phyloP scores from a whole-genome alignment of 2,888 invertebrate genomes.

The Ochropleura plecta region DNA sequence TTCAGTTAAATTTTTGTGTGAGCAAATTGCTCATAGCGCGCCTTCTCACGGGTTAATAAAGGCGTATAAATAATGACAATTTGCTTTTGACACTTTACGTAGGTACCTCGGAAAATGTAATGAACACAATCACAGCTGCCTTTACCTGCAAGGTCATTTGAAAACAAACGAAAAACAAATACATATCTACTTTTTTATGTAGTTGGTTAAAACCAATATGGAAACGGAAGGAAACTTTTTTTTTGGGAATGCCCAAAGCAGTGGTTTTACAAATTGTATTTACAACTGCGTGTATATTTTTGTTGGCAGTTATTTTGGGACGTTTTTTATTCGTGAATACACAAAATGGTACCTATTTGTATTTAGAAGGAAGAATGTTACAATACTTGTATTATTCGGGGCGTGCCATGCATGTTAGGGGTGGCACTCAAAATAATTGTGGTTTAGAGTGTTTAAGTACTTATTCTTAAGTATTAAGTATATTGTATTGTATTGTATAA shows the following conservation, averaged over 20 bases:
- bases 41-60: too few relatives aligned
- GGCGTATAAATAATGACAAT: slow-evolving; percentile 27
- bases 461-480: too few relatives aligned
- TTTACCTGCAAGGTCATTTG: slow-evolving; percentile 23
- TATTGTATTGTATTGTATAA: too few relatives aligned
- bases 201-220: slow-evolving; percentile 37
- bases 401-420: slow-evolving; percentile 43
- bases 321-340: slow-evolving; percentile 32
- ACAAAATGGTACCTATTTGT: slow-evolving; percentile 45
- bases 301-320: slow-evolving; percentile 43
- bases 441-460: neutral
- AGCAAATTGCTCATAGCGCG: too few relatives aligned
- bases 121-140: slow-evolving; percentile 24
- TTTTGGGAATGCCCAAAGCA: slow-evolving; percentile 20
- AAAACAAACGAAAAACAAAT: slow-evolving; percentile 36
- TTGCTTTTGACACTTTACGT: slow-evolving; percentile 34
- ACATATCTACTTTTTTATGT: neutral
- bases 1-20: too few relatives aligned
- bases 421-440: slow-evolving; percentile 12
- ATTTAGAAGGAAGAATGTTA: slow-evolving; percentile 48
- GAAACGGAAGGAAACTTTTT: slow-evolving; percentile 16
- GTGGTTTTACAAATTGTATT: slow-evolving; percentile 41
- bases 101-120: slow-evolving; percentile 18
- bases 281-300: slow-evolving; percentile 12
- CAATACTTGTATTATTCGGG: slow-evolving; percentile 56